phyloP scores from a whole-genome alignment of 2,797 vertebrate genomes.

The Semaprochilodus insignis region DNA sequence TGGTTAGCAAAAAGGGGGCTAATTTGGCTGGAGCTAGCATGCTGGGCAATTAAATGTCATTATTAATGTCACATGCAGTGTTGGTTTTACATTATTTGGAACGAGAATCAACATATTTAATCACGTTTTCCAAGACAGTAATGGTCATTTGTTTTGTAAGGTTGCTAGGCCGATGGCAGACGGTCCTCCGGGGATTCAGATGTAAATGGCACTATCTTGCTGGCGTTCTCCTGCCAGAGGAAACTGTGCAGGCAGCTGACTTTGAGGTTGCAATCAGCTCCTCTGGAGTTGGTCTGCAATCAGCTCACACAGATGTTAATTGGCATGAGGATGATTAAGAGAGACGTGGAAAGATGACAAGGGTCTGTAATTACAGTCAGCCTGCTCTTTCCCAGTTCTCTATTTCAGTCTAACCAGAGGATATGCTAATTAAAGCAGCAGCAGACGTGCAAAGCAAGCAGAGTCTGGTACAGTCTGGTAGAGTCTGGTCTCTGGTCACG shows the following conservation, averaged over 20 bases:
- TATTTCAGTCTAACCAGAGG: slow-evolving; percentile 74
- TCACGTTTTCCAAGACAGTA: slow-evolving; percentile 5
- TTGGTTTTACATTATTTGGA: slow-evolving; percentile 10
- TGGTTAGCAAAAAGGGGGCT: background rate
- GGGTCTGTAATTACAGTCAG: slow-evolving; percentile 77
- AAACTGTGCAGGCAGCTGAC: slow-evolving; percentile 60
- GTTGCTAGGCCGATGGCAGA: background rate
- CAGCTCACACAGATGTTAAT: slow-evolving; percentile 79
- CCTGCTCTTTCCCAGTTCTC: slow-evolving; percentile 68
- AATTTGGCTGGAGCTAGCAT: slow-evolving; percentile 8
- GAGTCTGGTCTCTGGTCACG: slow-evolving; percentile 61
- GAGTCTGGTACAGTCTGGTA: slow-evolving; percentile 61
- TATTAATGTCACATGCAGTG: slow-evolving; percentile 1
- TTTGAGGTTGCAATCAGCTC: slow-evolving; percentile 62
- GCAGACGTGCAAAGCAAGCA: slow-evolving; percentile 44
- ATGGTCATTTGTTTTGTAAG: slow-evolving; percentile 11
- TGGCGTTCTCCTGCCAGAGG: slow-evolving; percentile 33
- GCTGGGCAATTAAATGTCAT: slow-evolving; percentile 26
- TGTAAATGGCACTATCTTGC: slow-evolving; percentile 21
- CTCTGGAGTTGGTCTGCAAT: slow-evolving; percentile 72
- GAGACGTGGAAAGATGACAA: slow-evolving; percentile 67
- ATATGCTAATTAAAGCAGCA: slow-evolving; percentile 75
- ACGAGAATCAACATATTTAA: slow-evolving; percentile 9
- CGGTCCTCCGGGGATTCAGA: slow-evolving; percentile 3
- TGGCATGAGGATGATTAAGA: slow-evolving; percentile 76